A percentile compares a stretch with the other conserved stretches of the same genome.
phyloP scores from a whole-genome alignment of 2,888 invertebrate genomes.

The Griposia aprilina region DNA sequence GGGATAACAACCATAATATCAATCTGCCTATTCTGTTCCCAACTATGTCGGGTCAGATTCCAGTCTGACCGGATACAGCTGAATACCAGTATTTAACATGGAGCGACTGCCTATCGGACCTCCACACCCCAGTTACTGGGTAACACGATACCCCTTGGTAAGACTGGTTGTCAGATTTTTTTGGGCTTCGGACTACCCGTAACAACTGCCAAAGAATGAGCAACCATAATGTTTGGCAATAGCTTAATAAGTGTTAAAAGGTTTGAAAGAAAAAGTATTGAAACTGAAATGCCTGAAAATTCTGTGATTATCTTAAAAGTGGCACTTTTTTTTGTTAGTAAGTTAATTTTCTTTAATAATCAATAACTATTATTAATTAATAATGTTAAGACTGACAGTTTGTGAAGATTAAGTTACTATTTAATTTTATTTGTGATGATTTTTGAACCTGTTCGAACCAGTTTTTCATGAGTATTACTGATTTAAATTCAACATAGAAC shows the following conservation, averaged over 20 bases:
- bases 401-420: slow-evolving; percentile 53
- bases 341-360: slow-evolving; percentile 41
- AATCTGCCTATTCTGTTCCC: neutral
- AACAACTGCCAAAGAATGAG: neutral
- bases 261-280: slow-evolving; percentile 58
- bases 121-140: neutral
- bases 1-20: neutral
- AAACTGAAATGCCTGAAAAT: slow-evolving; percentile 59
- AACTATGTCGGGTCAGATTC: neutral
- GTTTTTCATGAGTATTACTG: neutral
- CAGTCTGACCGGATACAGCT: too few relatives aligned
- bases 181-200: neutral
- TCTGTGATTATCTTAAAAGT: slow-evolving; percentile 65
- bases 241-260: neutral
- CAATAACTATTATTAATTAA: slow-evolving; percentile 36
- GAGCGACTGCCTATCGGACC: neutral
- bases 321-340: slow-evolving; percentile 44
- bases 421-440: slow-evolving; percentile 29
- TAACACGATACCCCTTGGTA: neutral
- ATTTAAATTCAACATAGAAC: neutral
- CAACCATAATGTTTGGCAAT: neutral
- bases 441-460: neutral
- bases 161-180: neutral
- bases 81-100: neutral
- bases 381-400: slow-evolving; percentile 68